Evolutionary conservation across 2,888 invertebrate genomes (phyloP), one percentile per base, ranked within the genome.

Genomic region (Ischnura elegans): DNA sequence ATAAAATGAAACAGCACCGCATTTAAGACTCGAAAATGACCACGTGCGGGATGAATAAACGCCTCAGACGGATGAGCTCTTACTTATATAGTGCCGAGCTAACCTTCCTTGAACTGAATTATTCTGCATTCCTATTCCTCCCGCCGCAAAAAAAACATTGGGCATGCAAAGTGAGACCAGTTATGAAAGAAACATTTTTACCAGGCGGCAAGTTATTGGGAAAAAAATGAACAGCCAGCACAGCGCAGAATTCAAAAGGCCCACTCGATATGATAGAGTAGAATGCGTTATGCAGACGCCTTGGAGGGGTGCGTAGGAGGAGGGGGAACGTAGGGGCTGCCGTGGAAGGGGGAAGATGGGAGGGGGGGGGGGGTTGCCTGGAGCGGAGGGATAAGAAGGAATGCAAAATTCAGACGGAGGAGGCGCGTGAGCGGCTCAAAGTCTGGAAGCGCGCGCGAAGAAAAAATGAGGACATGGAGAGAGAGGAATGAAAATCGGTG

Each of bases 181-280:
- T 36, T 36, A 76, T 76, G 76, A 76, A 76, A 76, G 76, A 76
- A 76, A 76, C 36, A 76, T 76, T 76, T n/a, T 76, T 36, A 76
- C 36, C 36, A 10, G 36, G 76, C n/a, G 76, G 76, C 36, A 76
- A 76, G 36, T 76, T 76, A 76, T 76, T 36, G 76, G 76, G 6
- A 76, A 76, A 76, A n/a, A n/a, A n/a, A n/a, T n/a, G n/a, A n/a
- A 29, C 76, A 6, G 29, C 36, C 36, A 6, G 13, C 76, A 29
- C 10, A 29, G 29, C 36, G 10, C 76, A 76, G 76, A 76, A 76
- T 76, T 76, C 76, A 76, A 76, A 76, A 76, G 61, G 61, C 61
- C 36, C n/a, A n/a, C 61, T 61, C 76, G 76, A 76, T 76, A 76
- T 76, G 76, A 36, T 36, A 36, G 36, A 2, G 76, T 4, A 76